phyloP scores from a whole-genome alignment of 2,888 invertebrate genomes.

The Morpho achilles region DNA sequence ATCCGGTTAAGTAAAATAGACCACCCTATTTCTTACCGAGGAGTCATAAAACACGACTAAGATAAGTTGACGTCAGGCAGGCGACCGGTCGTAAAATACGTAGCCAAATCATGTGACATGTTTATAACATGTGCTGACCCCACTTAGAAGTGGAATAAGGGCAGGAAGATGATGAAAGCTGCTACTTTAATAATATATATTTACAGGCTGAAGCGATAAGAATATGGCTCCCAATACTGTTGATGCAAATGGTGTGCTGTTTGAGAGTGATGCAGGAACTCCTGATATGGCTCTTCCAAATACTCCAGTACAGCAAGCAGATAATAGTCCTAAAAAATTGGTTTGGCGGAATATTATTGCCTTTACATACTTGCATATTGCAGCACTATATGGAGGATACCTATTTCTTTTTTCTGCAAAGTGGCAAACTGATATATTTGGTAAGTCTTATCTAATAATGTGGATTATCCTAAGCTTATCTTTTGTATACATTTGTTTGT shows the following conservation, averaged over 20 bases:
- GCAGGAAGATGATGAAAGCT: too few relatives aligned
- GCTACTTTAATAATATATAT: too few relatives aligned
- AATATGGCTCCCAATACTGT: constrained; percentile 68
- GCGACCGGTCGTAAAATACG: too few relatives aligned
- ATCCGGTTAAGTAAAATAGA: too few relatives aligned
- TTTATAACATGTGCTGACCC: too few relatives aligned
- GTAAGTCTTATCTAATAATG: constrained; percentile 69
- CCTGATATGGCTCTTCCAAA: constrained; percentile 61
- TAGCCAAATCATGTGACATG: too few relatives aligned
- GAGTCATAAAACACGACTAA: too few relatives aligned
- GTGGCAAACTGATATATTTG: constrained; percentile 83
- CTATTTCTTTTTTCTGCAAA: constrained; percentile 86
- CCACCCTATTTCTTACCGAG: too few relatives aligned
- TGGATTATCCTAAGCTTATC: neutral
- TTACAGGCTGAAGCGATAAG: constrained; percentile 4
- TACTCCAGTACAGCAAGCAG: constrained; percentile 70
- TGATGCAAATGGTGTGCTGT: constrained; percentile 67
- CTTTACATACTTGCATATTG: constrained; percentile 86
- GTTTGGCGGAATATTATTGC: constrained; percentile 93
- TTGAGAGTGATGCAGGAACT: constrained; percentile 68
- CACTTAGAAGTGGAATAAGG: too few relatives aligned
- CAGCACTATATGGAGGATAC: constrained; percentile 87
- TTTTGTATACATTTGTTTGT: neutral
- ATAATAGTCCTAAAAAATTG: constrained; percentile 76
- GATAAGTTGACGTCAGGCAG: too few relatives aligned